Base-by-base conservation (phyloP, 1,140 invertebrate genomes). In the Frieseomelitta varia region DNA sequence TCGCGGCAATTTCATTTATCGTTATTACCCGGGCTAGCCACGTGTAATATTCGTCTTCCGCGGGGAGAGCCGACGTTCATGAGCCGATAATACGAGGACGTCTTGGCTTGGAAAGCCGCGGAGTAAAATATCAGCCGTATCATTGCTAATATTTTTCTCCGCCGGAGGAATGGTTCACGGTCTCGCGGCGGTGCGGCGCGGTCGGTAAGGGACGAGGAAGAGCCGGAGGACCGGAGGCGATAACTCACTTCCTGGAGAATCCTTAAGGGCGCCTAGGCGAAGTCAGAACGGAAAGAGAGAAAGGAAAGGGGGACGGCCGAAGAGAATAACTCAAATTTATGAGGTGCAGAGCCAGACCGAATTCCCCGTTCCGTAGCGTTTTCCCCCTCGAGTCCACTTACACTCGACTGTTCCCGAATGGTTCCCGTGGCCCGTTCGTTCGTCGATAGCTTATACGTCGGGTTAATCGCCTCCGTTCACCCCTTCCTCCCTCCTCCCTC, bases 271-370 rank as follows among this genome's bases (percentile, higher is more conserved):
- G 79, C 76, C 78, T 71, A 55, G 85, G 82, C 76, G 80, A 91
- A 88, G 85, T 88, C 85, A 81, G 80, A 81, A 63, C 72, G 83
- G 72, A 74, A 85, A 79, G 79, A 65, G 73, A 80, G 63, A 74
- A 72, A 65, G 55, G 71, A 55, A 80, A 58, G 69, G 81, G 34
- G 72, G 58, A 67, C 68, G 82, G 63, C 71, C 63, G 58, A 81
- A 81, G 79, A 80, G 87, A 89, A 92, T 91, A 92, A 92, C 87
- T 92, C 81, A 87, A 92, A 92, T 92, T 91, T 91, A 92, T 88
- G 90, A 82, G 88, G 89, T 90, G 90, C 81, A 88, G 87, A 91
- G 88, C 87, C 90, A 87, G 86, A 88, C 89, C 86, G 87, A 92
- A 92, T 91, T 92, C 90, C 81, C 85, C 72, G 39, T 47, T 86